A percentile compares a stretch with the other conserved stretches of the same genome.
Evolutionary conservation across 2,797 vertebrate species (phyloP).

Genomic region (Chaetodon trifasciatus): DNA sequence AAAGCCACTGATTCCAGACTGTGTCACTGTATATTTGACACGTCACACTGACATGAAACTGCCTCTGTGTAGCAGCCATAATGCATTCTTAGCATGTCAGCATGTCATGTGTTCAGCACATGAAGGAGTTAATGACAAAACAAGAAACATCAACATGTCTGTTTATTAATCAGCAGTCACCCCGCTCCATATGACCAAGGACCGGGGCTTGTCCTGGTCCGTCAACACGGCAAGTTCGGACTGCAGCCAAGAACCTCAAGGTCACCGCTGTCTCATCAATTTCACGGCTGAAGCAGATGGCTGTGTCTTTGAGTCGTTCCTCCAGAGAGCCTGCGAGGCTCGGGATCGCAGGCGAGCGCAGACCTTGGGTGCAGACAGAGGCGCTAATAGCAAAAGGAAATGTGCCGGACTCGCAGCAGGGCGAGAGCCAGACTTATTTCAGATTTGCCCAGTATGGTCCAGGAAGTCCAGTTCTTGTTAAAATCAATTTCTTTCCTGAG

Average conservation of each 20-base stretch:
- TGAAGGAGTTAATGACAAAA: neutral
- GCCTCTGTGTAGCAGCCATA: neutral
- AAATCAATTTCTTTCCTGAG: constrained; percentile 64
- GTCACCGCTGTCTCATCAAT: constrained; percentile 70
- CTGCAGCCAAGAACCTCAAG: constrained; percentile 65
- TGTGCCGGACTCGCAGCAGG: constrained; percentile 5
- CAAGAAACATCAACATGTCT: constrained; percentile 6
- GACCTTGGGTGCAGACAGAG: constrained; percentile 9
- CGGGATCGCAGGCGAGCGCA: constrained; percentile 9
- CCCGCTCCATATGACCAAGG: constrained; percentile 13
- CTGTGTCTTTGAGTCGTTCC: constrained; percentile 48
- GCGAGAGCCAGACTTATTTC: constrained; percentile 8
- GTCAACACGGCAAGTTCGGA: constrained; percentile 41
- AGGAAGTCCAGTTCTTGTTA: constrained; percentile 66
- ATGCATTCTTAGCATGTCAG: neutral
- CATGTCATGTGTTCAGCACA: neutral
- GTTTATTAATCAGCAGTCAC: constrained; percentile 61
- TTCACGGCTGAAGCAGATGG: constrained; percentile 72
- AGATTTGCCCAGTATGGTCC: constrained; percentile 26
- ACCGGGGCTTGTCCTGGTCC: constrained; percentile 39
- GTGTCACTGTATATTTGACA: neutral
- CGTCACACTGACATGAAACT: neutral
- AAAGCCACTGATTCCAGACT: neutral
- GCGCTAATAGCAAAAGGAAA: constrained; percentile 32
- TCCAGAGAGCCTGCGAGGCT: constrained; percentile 41